Evolutionary conservation across 2,888 invertebrate species (phyloP).

Genomic region (Pristionchus entomophagus): DNA sequence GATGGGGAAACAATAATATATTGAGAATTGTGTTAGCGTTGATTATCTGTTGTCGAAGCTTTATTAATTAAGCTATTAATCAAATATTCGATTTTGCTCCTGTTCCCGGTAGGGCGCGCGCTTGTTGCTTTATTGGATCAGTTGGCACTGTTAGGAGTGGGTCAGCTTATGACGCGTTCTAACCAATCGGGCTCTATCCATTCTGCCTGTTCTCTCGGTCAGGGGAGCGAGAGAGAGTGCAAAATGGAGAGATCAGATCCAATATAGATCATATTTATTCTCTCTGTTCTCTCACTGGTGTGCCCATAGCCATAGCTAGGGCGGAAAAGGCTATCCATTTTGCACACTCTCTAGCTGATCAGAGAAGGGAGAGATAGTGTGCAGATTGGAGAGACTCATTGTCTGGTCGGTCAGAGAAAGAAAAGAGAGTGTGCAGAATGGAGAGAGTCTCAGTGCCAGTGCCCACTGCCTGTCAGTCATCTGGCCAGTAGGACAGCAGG

Average conservation of each 20-base stretch:
- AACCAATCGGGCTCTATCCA: not conserved
- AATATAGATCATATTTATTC: not conserved
- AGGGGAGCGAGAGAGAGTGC: not conserved
- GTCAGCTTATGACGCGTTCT: not conserved
- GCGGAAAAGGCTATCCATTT: too few species aligned
- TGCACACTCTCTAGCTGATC: not conserved
- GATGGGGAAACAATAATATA: too few species aligned
- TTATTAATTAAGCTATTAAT: too few species aligned
- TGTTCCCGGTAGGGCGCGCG: not conserved
- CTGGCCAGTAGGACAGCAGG: not conserved
- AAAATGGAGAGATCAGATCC: not conserved
- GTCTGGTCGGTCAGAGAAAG: not conserved
- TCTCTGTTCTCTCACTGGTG: too few species aligned
- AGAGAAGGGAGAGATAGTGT: not conserved
- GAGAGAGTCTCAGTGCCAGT: not conserved
- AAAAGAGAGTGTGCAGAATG: not conserved
- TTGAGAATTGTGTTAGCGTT: too few species aligned
- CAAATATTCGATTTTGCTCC: too few species aligned
- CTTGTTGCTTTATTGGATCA: conserved; percentile 8
- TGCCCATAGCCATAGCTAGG: too few species aligned
- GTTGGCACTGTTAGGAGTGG: too few species aligned
- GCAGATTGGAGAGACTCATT: not conserved
- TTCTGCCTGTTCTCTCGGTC: not conserved
- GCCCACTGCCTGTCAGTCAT: too few species aligned
- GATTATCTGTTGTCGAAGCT: too few species aligned